Conservation (phyloP, 2,113 vertebrate genomes). For the Probosciger aterrimus region DNA sequence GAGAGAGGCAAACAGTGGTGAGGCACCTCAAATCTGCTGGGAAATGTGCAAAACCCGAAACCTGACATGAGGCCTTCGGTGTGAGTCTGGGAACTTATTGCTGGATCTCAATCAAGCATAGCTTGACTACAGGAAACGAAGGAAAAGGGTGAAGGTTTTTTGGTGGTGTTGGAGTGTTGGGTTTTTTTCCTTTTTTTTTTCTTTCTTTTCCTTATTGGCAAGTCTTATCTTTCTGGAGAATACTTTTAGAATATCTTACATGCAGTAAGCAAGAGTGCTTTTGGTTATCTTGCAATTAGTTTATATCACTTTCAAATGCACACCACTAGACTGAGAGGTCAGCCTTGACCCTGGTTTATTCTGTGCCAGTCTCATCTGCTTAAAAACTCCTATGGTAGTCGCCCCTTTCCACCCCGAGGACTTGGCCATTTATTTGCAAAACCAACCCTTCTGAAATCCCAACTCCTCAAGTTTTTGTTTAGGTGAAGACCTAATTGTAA, state of each 20-base stretch:
- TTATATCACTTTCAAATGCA: neutral
- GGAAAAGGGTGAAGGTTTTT: conserved; percentile 31
- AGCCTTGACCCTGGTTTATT: neutral
- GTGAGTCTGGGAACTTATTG: neutral
- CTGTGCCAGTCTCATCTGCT: neutral
- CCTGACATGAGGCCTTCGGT: neutral
- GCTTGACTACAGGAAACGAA: conserved; percentile 20
- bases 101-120: conserved; percentile 30
- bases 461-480: neutral
- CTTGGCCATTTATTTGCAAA: neutral
- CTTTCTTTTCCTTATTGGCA: neutral
- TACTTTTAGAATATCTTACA: neutral
- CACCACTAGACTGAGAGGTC: neutral
- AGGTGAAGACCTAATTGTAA: neutral
- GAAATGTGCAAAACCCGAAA: conserved; percentile 22
- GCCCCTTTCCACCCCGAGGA: neutral
- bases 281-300: neutral
- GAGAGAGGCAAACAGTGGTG: conserved; percentile 32
- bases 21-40: conserved; percentile 30
- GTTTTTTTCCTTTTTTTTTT: neutral
- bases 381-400: neutral
- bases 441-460: neutral
- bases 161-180: neutral
- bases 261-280: neutral
- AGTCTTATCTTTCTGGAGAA: neutral